Base-by-base conservation (phyloP, 2,113 vertebrate species). In the Salvelinus sp. region DNA sequence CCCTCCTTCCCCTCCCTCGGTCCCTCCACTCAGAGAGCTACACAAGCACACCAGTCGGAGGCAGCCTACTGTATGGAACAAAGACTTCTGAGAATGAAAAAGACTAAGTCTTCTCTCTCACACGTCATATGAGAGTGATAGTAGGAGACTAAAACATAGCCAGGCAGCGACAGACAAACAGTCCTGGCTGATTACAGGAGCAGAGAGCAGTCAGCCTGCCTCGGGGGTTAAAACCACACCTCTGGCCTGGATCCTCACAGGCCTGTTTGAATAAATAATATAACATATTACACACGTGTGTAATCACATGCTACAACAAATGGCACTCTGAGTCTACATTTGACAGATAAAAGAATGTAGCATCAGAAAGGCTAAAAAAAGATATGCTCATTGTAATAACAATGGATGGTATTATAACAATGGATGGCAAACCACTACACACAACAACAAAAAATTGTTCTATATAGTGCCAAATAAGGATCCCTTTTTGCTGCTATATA, bases 41-140 rank as follows among this genome's bases (percentile, higher is more conserved):
- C 77, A 83, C 69, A 92, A 93, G 93, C 92, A 91, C 90, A 77
- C 92, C 75, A 95, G 93, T 88, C 30, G 2, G 18, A 93, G 93
- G 95, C 93, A 93, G 93, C 95, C 95, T 94, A 93, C 93, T 94
- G 92, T 93, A 94, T 92, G 91, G 90, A 94, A 96, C 93, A 96
- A 96, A 96, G 95, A 94, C 94, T 93, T 93, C 91, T 91, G 91
- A 94, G 93, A 94, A 93, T 93, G 93, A 94, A 95, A 95, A 93
- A 89, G 79, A 76, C 33, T n/a, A 28, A 28, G 66, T 54, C 23
- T n/a, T 76, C 72, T 80, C 23, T 76, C 64, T 80, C 69, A 66
- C 72, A 73, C 81, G 60, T 86, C 81, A 84, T 72, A 82, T 74
- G 73, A 74, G 72, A 72, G 79, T 62, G 78, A 73, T 10, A 44